Conservation (phyloP, 2,113 vertebrate genomes). For the Myiagra hebetior region DNA sequence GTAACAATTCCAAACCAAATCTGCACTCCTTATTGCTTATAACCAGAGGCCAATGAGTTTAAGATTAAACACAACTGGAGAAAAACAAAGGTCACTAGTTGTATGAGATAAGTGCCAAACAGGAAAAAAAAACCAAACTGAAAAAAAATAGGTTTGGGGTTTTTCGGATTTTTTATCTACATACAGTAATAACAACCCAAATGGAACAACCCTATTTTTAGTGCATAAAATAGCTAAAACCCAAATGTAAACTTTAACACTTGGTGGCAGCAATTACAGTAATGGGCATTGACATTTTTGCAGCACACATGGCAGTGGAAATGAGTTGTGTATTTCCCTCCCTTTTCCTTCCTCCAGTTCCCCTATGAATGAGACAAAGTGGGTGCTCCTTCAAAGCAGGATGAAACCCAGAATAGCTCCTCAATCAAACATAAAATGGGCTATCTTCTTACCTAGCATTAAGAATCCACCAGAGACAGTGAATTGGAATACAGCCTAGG, state of each 20-base stretch:
- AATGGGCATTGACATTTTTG: neutral
- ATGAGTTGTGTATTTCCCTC: neutral
- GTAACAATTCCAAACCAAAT: neutral
- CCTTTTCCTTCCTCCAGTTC: neutral
- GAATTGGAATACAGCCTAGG: neutral
- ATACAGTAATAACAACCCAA: neutral
- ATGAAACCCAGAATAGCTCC: neutral
- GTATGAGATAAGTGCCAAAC: neutral
- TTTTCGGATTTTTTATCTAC: neutral
- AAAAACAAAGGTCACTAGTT: neutral
- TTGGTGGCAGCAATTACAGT: neutral
- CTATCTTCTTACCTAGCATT: neutral
- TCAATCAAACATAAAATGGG: neutral
- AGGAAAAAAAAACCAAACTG: neutral
- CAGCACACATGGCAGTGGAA: rapidly evolving
- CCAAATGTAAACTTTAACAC: neutral
- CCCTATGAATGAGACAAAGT: neutral
- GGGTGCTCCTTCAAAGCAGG: neutral
- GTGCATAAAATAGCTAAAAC: neutral
- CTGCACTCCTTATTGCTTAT: neutral
- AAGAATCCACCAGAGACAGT: neutral
- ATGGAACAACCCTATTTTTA: neutral
- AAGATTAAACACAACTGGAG: neutral
- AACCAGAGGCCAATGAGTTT: neutral
- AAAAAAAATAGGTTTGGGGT: neutral